Percentiles rank a stretch among this genome's conserved stretches.
Conservation (phyloP, 2,888 invertebrate species). For the Resseliella maxima region DNA sequence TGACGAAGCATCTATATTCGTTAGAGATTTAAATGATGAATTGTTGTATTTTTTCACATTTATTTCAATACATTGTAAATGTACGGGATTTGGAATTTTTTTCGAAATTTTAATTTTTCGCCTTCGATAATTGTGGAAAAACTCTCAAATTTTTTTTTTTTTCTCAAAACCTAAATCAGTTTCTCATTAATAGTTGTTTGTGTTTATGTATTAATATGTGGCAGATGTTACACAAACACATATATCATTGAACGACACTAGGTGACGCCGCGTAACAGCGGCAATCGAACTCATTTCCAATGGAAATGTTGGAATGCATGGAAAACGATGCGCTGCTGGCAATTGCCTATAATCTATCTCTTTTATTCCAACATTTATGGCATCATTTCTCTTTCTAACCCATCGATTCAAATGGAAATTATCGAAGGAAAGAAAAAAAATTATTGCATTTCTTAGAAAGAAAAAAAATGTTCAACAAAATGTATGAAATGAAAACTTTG, state of each 20-base stretch:
- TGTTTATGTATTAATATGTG: background rate
- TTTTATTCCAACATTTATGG: background rate
- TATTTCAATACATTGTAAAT: background rate
- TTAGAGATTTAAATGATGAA: background rate
- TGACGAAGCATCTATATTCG: constrained; percentile 35
- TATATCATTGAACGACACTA: constrained; percentile 34
- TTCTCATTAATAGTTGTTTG: background rate
- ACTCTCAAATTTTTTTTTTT: no score
- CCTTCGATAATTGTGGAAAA: no score
- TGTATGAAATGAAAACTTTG: no score
- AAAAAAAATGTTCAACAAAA: background rate
- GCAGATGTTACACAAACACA: background rate
- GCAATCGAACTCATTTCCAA: constrained; percentile 9
- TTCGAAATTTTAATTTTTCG: no score
- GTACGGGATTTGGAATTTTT: no score
- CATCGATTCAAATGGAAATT: background rate
- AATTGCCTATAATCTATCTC: background rate
- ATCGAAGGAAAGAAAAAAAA: background rate
- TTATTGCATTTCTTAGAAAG: background rate
- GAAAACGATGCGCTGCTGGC: constrained; percentile 41
- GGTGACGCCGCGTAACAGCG: constrained; percentile 22
- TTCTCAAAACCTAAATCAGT: no score
- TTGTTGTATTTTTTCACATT: background rate
- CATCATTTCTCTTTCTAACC: background rate
- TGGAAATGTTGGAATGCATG: background rate